Percentiles rank a stretch among this genome's conserved stretches.
Evolutionary conservation across 1,140 invertebrate species (phyloP).

Genomic region (Tetramorium simillimum): DNA sequence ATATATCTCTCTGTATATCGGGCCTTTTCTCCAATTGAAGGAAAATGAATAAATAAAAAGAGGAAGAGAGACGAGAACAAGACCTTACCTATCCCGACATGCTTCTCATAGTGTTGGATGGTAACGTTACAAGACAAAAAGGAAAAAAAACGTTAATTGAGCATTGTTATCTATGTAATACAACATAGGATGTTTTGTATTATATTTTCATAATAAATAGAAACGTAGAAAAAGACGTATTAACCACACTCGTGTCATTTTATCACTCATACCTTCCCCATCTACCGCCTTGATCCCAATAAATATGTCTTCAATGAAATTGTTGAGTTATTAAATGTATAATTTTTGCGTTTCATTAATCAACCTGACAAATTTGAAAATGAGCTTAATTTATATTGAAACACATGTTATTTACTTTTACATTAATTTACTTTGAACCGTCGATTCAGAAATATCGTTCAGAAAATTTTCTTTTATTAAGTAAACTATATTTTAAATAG

Average conservation of each 20-base stretch:
- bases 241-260: conserved; percentile 77
- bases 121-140: conserved; percentile 82
- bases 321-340: background rate
- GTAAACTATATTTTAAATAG: background rate
- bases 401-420: background rate
- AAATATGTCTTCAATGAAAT: background rate
- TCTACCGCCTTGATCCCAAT: background rate
- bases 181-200: conserved; percentile 89
- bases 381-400: background rate
- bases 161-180: conserved; percentile 87
- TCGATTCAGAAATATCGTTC: background rate
- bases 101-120: conserved; percentile 82
- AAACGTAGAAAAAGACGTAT: conserved; percentile 87
- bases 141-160: conserved; percentile 84
- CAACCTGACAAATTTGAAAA: background rate
- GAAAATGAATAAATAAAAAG: conserved; percentile 49
- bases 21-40: conserved; percentile 78
- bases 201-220: conserved; percentile 90
- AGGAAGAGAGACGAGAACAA: conserved; percentile 58
- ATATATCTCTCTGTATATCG: conserved; percentile 80
- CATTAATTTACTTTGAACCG: background rate
- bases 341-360: background rate
- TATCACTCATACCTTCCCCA: conserved; percentile 32
- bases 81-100: conserved; percentile 81
- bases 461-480: background rate